Percentiles rank a stretch among this genome's conserved stretches.
Evolutionary conservation across 2,888 invertebrate genomes (phyloP).

Genomic region (Campoplex nolae): DNA sequence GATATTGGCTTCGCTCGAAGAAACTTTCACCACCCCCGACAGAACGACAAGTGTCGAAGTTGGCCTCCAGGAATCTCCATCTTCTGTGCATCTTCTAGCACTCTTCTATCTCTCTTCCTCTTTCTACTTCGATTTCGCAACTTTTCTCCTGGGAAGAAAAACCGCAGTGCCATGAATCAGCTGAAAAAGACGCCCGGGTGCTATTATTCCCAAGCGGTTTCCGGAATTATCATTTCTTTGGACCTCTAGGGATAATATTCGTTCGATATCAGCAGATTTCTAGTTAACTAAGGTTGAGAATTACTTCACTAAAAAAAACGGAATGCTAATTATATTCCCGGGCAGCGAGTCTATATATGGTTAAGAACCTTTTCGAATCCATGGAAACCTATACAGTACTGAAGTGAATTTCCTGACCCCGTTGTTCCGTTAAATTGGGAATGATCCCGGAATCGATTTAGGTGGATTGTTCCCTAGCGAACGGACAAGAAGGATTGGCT

Average conservation of each 20-base stretch:
- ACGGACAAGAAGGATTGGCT: slow-evolving; percentile 13
- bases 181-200: slow-evolving; percentile 64
- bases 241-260: neutral
- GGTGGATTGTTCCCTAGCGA: slow-evolving; percentile 1
- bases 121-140: slow-evolving; percentile 27
- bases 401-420: neutral
- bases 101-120: neutral
- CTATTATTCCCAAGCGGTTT: slow-evolving; percentile 63
- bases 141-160: slow-evolving; percentile 33
- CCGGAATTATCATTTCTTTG: slow-evolving; percentile 13
- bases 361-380: neutral
- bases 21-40: slow-evolving; percentile 74
- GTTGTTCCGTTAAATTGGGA: slow-evolving; percentile 10
- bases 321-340: neutral
- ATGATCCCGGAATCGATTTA: slow-evolving; percentile 9
- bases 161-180: slow-evolving; percentile 53
- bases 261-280: neutral
- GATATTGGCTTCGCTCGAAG: slow-evolving; percentile 72
- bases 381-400: neutral
- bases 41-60: slow-evolving; percentile 71
- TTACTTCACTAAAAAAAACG: neutral
- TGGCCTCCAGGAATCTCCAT: slow-evolving; percentile 66
- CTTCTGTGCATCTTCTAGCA: slow-evolving; percentile 55
- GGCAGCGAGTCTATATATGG: neutral
- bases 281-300: neutral